Evolutionary conservation across 2,888 invertebrate genomes (phyloP).

Genomic region (Nyleta sp.): DNA sequence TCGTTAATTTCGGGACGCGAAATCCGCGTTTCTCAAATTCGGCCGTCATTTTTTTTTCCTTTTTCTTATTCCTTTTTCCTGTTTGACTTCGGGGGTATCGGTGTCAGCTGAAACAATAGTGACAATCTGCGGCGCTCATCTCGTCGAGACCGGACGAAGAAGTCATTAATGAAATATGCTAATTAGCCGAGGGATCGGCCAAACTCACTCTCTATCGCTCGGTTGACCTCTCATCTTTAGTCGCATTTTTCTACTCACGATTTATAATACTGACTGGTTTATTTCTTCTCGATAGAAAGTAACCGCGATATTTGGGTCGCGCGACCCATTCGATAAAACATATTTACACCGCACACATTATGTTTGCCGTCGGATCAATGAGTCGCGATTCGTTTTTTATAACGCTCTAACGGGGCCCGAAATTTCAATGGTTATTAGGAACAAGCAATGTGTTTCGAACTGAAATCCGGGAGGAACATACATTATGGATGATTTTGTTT

Average conservation of each 20-base stretch:
- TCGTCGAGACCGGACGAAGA: conserved; percentile 49
- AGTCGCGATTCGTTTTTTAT: conserved; percentile 9
- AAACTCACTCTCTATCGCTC: conserved; percentile 47
- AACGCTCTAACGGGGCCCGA: conserved; percentile 25
- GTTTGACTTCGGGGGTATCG: conserved; percentile 3
- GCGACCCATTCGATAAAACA: conserved; percentile 39
- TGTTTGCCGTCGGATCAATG: conserved; percentile 24
- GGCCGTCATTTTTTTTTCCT: no score
- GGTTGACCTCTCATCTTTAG: conserved; percentile 32
- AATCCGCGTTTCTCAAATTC: no score
- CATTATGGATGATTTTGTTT: no score
- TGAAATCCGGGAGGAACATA: no score
- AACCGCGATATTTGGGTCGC: conserved; percentile 72
- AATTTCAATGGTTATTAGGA: no score
- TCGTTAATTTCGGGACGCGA: background rate
- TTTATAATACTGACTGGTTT: conserved; percentile 58
- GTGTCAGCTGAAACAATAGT: conserved; percentile 42
- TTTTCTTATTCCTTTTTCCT: no score
- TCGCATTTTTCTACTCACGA: conserved; percentile 44
- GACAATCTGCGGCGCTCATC: conserved; percentile 36
- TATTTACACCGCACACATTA: background rate
- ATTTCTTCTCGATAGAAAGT: conserved; percentile 70
- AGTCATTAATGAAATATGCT: conserved; percentile 68
- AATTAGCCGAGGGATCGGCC: conserved; percentile 59
- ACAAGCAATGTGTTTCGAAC: no score